A percentile compares a stretch with the other conserved stretches of the same genome.
phyloP scores from a whole-genome alignment of 2,113 vertebrate species.

The Pitta sordida region DNA sequence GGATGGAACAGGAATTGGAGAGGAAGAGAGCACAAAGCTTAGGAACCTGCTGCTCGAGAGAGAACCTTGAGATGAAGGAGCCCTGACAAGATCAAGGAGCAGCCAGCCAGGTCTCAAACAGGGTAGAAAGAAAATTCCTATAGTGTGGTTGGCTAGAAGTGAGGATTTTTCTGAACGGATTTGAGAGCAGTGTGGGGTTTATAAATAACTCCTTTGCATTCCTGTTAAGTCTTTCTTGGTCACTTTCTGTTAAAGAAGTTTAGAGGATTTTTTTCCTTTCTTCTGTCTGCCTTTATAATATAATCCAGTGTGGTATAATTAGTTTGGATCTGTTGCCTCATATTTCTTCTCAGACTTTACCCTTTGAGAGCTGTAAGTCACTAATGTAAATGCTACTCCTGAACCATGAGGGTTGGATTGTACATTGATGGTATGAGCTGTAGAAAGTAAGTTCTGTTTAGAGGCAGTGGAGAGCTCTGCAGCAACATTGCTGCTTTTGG shows the following conservation, averaged over 20 bases:
- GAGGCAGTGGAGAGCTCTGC: not conserved
- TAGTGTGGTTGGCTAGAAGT: not conserved
- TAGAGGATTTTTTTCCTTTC: not conserved
- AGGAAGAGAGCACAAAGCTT: not conserved
- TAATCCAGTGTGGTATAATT: not conserved
- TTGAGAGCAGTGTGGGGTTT: not conserved
- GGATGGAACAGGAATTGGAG: not conserved
- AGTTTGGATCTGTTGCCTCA: not conserved
- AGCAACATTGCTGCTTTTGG: not conserved
- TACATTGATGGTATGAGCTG: not conserved
- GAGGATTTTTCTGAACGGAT: not conserved
- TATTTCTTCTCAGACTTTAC: not conserved
- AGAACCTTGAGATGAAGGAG: not conserved
- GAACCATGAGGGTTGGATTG: not conserved
- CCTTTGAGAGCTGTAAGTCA: not conserved
- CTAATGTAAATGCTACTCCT: not conserved
- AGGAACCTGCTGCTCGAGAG: not conserved
- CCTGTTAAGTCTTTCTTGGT: not conserved
- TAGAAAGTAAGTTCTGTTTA: not conserved
- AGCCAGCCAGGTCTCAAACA: not conserved
- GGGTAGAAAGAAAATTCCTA: not conserved
- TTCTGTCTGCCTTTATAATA: not conserved
- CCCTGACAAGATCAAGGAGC: not conserved
- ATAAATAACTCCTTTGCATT: not conserved
- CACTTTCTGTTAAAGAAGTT: not conserved